These are phyloP conservation scores for Aethes cnicana DNA, from an alignment of 2,888 invertebrate genomes.

Conservation along the genomic window DNA sequence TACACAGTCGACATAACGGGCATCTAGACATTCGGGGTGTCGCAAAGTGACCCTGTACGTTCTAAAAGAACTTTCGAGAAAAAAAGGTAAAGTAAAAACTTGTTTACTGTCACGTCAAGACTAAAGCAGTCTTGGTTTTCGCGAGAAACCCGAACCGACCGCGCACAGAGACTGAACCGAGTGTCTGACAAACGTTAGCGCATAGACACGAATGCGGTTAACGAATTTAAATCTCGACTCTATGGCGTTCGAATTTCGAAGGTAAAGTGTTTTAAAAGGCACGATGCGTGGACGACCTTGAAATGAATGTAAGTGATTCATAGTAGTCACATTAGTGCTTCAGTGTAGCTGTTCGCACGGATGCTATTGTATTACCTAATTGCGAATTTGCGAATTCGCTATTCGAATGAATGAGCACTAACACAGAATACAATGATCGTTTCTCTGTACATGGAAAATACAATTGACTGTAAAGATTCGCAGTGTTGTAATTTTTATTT, in stretches of 20 bases:
- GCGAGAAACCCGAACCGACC: conserved; percentile 46
- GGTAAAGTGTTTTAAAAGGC: conserved; percentile 24
- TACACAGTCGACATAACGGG: conserved; percentile 14
- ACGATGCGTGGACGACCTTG: conserved; percentile 44
- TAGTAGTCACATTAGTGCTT: conserved; percentile 41
- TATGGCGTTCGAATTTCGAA: conserved; percentile 36
- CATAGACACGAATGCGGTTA: conserved; percentile 29
- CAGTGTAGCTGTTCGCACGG: conserved; percentile 47
- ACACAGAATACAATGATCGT: too few species aligned
- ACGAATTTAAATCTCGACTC: conserved; percentile 37
- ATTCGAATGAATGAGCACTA: conserved; percentile 43
- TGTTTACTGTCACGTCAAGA: conserved; percentile 15
- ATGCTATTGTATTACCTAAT: conserved; percentile 54
- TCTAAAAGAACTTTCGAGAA: neutral
- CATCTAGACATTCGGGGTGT: neutral
- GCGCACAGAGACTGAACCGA: conserved; percentile 43
- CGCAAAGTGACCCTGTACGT: conserved; percentile 3
- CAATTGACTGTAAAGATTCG: too few species aligned
- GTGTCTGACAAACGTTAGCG: conserved; percentile 42
- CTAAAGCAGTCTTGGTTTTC: conserved; percentile 27
- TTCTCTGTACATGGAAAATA: too few species aligned
- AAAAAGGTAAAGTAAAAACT: conserved; percentile 12
- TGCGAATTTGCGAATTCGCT: conserved; percentile 48
- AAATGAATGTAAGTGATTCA: conserved; percentile 47
- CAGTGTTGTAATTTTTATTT: too few species aligned